These are phyloP conservation scores for Anolis carolinensis DNA, from an alignment of 2,113 vertebrate genomes.

Conservation along the genomic window DNA sequence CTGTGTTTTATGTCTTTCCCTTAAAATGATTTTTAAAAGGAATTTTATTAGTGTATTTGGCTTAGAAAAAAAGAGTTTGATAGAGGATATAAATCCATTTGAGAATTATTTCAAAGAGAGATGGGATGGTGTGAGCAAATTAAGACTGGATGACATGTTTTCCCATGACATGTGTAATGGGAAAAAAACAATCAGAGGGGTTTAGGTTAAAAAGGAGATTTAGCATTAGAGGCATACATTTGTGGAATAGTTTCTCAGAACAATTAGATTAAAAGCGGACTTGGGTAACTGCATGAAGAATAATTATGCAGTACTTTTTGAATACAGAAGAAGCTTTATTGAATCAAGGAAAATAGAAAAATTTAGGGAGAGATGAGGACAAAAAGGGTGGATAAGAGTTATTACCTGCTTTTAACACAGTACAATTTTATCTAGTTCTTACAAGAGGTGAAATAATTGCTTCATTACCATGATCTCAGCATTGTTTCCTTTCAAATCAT, in stretches of 20 bases:
- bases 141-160: not conserved
- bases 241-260: not conserved
- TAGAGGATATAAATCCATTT: conserved; percentile 30
- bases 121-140: not conserved
- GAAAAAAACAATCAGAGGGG: not conserved
- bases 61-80: conserved; percentile 48
- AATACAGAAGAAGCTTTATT: not conserved
- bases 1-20: conserved; percentile 55
- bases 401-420: not conserved
- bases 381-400: not conserved
- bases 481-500: not conserved
- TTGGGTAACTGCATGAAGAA: not conserved
- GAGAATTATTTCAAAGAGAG: not conserved
- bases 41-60: not conserved
- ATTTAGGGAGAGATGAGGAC: not conserved
- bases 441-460: not conserved
- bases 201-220: not conserved
- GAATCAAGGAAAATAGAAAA: not conserved
- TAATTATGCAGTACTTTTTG: not conserved
- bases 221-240: not conserved
- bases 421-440: not conserved
- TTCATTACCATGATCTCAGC: not conserved
- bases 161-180: not conserved
- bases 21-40: conserved; percentile 43
- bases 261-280: not conserved